phyloP scores from a whole-genome alignment of 2,797 vertebrate genomes.

The Pteronotus mesoamericanus region DNA sequence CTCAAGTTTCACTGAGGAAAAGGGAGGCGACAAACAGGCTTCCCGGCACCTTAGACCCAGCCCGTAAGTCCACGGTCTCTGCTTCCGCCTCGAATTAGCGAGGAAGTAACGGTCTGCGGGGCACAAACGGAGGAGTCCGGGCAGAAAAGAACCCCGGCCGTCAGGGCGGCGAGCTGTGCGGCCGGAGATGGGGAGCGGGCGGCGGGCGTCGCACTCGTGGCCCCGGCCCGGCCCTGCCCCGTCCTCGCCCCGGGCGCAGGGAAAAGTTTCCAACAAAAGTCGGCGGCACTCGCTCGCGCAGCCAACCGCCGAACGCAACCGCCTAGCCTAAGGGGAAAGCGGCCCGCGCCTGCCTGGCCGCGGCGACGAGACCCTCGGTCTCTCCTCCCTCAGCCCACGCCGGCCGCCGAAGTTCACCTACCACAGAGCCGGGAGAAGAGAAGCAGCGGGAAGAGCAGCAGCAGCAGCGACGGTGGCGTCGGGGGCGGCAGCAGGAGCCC shows the following conservation, averaged over 20 bases:
- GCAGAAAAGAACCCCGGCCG: background rate
- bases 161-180: background rate
- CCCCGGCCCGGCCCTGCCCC: slow-evolving; percentile 22
- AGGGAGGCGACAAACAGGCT: background rate
- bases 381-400: slow-evolving; percentile 46
- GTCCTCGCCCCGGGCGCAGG: slow-evolving; percentile 67
- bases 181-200: background rate
- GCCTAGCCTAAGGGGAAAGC: background rate
- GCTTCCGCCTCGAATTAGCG: background rate
- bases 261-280: slow-evolving; percentile 73
- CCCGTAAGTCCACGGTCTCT: background rate
- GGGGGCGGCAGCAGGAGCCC: slow-evolving; percentile 49
- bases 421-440: slow-evolving; percentile 75
- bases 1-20: slow-evolving; percentile 39
- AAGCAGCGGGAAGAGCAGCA: slow-evolving; percentile 68
- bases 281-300: slow-evolving; percentile 17
- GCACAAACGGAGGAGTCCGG: background rate
- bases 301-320: slow-evolving; percentile 38
- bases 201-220: background rate
- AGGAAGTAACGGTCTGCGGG: slow-evolving; percentile 56
- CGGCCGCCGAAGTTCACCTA: slow-evolving; percentile 56
- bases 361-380: background rate
- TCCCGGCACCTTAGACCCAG: background rate
- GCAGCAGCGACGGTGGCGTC: slow-evolving; percentile 40
- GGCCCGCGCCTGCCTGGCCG: background rate